Conservation (phyloP, 2,888 invertebrate species). For the Eupsilia transversa region DNA sequence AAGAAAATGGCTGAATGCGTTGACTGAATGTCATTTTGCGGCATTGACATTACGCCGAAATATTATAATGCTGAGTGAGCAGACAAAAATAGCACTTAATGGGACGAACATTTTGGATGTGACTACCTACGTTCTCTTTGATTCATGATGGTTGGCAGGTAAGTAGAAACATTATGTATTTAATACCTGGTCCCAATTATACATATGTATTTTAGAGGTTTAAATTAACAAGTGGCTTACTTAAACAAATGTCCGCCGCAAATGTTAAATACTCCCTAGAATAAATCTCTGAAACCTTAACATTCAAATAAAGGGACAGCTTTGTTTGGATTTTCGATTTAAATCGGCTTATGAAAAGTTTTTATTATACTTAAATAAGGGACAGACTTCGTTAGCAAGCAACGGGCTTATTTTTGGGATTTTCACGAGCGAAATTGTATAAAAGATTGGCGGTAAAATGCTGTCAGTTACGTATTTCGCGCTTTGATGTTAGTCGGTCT, state of each 20-base stretch:
- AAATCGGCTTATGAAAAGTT: constrained; percentile 74
- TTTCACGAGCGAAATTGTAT: constrained; percentile 30
- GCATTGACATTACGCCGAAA: not conserved
- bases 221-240: constrained; percentile 43
- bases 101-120: not conserved
- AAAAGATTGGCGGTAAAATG: constrained; percentile 37
- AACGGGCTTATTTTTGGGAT: constrained; percentile 41
- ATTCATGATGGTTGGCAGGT: not conserved
- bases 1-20: not conserved
- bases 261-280: constrained; percentile 61
- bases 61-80: not conserved
- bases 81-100: not conserved
- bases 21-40: not conserved
- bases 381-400: constrained; percentile 39
- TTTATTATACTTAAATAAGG: constrained; percentile 57
- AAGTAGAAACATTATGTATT: not conserved
- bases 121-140: constrained; percentile 7
- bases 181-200: constrained; percentile 2
- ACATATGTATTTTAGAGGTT: constrained; percentile 22
- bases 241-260: constrained; percentile 46
- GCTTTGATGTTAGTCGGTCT: constrained; percentile 45
- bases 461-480: constrained; percentile 39
- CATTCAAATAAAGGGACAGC: constrained; percentile 70
- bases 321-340: constrained; percentile 71
- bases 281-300: constrained; percentile 67